phyloP scores from a whole-genome alignment of 1,140 invertebrate genomes.

The Trichomalopsis sarcophagae region DNA sequence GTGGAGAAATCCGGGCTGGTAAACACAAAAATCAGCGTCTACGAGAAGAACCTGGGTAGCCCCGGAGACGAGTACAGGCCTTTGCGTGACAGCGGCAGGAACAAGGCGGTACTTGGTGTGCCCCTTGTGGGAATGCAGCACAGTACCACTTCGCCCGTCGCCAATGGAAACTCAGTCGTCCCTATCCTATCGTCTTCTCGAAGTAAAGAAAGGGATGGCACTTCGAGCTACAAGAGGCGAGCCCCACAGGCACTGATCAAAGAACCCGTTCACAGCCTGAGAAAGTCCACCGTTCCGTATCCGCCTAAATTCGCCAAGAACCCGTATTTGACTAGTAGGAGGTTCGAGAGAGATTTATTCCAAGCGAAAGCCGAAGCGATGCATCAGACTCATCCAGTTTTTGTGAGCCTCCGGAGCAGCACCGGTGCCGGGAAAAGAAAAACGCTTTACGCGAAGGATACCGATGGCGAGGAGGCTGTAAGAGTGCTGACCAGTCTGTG shows the following conservation, averaged over 20 bases:
- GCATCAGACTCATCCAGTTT: neutral
- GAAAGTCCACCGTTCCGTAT: neutral
- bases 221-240: neutral
- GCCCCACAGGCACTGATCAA: neutral
- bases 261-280: neutral
- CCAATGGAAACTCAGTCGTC: neutral
- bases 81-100: constrained; percentile 5
- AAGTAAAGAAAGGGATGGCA: neutral
- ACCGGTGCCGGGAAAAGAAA: constrained; percentile 59
- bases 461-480: constrained; percentile 66
- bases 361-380: neutral
- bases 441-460: constrained; percentile 70
- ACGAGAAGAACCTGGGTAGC: constrained; percentile 61
- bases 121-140: constrained; percentile 71
- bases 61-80: constrained; percentile 28
- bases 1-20: constrained; percentile 53
- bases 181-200: neutral
- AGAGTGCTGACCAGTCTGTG: constrained; percentile 68
- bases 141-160: neutral
- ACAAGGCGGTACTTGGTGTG: constrained; percentile 54
- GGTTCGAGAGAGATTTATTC: neutral
- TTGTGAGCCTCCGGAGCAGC: neutral
- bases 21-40: constrained; percentile 67
- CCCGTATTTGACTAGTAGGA: neutral
- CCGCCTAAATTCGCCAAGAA: constrained; percentile 32